Evolutionary conservation across 2,888 invertebrate species (phyloP).

Genomic region (Dione vanillae): DNA sequence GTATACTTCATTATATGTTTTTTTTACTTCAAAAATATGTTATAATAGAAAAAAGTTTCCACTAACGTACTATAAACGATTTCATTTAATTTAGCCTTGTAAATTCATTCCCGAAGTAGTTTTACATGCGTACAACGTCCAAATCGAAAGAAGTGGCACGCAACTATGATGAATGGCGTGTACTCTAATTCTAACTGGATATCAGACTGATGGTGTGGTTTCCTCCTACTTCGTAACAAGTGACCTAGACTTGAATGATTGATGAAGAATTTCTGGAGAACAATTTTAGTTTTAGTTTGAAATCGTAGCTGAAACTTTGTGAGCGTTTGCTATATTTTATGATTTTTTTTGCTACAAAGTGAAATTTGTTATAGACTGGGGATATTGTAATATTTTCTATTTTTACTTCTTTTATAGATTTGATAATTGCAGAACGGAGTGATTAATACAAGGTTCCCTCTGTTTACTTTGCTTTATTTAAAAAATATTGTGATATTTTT

Average conservation of each 20-base stretch:
- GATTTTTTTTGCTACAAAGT: too few relatives aligned
- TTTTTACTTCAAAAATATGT: neutral
- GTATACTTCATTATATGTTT: neutral
- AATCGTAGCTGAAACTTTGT: too few relatives aligned
- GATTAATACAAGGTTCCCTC: too few relatives aligned
- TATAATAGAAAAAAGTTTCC: neutral
- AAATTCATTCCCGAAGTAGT: slow-evolving; percentile 9
- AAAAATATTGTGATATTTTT: too few relatives aligned
- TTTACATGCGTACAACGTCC: slow-evolving; percentile 17
- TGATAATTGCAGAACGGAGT: too few relatives aligned
- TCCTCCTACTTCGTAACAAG: slow-evolving; percentile 16
- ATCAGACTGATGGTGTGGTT: slow-evolving; percentile 26
- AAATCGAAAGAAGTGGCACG: neutral
- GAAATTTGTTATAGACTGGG: too few relatives aligned
- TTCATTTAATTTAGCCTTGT: slow-evolving; percentile 15
- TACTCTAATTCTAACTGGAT: slow-evolving; percentile 21
- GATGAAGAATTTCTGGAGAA: neutral
- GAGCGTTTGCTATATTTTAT: too few relatives aligned
- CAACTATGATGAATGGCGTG: slow-evolving; percentile 29
- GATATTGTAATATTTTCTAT: too few relatives aligned
- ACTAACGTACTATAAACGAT: neutral
- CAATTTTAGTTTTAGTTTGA: too few relatives aligned
- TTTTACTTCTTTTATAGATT: too few relatives aligned
- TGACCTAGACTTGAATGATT: slow-evolving; percentile 11
- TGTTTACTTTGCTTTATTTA: neutral